Conservation (phyloP, 2,113 vertebrate species). For the Mirza zaza region DNA sequence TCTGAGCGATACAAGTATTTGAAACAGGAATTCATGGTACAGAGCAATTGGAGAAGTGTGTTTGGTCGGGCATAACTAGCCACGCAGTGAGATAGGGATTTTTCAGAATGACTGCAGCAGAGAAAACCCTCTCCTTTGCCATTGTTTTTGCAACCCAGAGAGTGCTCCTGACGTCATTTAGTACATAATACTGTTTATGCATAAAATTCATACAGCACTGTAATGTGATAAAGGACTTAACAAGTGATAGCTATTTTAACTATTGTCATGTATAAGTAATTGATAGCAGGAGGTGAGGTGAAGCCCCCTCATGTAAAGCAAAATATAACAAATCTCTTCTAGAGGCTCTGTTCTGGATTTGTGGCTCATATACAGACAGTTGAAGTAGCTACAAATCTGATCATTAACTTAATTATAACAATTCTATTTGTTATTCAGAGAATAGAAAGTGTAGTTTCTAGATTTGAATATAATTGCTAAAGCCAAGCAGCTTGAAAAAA, state of each 20-base stretch:
- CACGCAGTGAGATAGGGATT: neutral
- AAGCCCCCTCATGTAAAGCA: neutral
- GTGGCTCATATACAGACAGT: constrained; percentile 1
- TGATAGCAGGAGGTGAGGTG: neutral
- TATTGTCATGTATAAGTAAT: neutral
- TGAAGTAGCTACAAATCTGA: constrained; percentile 12
- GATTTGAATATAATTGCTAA: constrained; percentile 26
- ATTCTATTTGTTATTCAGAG: constrained; percentile 26
- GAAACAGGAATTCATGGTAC: neutral
- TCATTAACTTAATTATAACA: constrained; percentile 36
- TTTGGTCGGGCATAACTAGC: neutral
- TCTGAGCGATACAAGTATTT: neutral
- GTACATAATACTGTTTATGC: neutral
- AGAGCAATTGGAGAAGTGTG: neutral
- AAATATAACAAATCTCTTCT: neutral
- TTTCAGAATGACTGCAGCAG: neutral
- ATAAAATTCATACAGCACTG: fast-evolving
- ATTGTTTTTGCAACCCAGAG: neutral
- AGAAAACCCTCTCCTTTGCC: neutral
- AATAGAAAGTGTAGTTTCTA: neutral
- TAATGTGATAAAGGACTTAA: neutral
- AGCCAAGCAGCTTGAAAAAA: neutral
- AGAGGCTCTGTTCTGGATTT: neutral
- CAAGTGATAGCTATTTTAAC: neutral
- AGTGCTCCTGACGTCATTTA: neutral